Evolutionary conservation across 2,888 invertebrate species (phyloP).

Genomic region (Rhingia rostrata): DNA sequence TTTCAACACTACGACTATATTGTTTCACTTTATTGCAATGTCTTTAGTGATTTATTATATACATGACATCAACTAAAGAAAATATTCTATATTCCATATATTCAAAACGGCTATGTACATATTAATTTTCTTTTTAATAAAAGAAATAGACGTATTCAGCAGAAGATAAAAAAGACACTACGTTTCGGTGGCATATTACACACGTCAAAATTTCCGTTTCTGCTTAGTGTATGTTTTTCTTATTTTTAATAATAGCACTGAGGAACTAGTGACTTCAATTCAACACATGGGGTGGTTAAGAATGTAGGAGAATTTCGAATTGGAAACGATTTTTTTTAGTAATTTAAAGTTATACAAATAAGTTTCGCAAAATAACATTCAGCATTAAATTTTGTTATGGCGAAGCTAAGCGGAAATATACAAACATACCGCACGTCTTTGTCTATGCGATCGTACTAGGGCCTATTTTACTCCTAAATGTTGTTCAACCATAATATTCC

Average conservation of each 20-base stretch:
- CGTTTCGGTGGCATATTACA: conserved; percentile 29
- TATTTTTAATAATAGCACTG: conserved; percentile 12
- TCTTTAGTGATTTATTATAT: conserved; percentile 20
- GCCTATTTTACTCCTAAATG: neutral
- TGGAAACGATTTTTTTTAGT: no score
- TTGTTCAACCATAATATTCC: conserved; percentile 4
- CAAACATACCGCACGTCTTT: neutral
- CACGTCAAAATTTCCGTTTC: conserved; percentile 7
- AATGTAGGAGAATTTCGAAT: no score
- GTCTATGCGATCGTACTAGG: neutral
- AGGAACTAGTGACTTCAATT: neutral
- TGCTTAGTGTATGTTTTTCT: neutral
- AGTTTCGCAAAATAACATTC: no score
- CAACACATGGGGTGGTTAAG: neutral
- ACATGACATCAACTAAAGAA: conserved; percentile 39
- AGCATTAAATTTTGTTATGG: no score
- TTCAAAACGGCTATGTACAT: neutral
- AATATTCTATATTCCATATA: conserved; percentile 20
- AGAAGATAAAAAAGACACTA: conserved; percentile 41
- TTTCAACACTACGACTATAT: conserved; percentile 8
- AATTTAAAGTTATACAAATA: no score
- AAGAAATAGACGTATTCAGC: conserved; percentile 34
- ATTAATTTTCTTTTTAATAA: conserved; percentile 24
- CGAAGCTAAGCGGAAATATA: neutral
- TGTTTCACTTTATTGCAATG: conserved; percentile 5